Evolutionary conservation across 2,797 vertebrate species (phyloP).

Genomic region (Lagothrix lagotricha): DNA sequence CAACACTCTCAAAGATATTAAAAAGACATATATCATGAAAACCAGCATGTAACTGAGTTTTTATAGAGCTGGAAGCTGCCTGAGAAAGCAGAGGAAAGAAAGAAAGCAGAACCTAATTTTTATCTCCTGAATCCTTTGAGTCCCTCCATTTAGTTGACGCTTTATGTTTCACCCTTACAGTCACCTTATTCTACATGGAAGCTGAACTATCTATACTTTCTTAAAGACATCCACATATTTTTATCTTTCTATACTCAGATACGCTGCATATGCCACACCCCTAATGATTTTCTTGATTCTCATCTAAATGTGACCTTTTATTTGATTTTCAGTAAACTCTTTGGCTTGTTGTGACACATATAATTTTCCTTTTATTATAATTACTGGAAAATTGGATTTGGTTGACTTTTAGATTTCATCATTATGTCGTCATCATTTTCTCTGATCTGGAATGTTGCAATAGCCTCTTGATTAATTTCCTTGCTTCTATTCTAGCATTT

Average conservation of each 20-base stretch:
- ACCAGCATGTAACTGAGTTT: not conserved
- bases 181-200: not conserved
- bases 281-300: not conserved
- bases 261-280: not conserved
- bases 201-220: not conserved
- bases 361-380: not conserved
- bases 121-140: not conserved
- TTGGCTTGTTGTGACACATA: not conserved
- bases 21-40: not conserved
- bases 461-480: not conserved
- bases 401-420: not conserved
- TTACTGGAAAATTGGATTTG: not conserved
- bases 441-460: not conserved
- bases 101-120: not conserved
- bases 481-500: not conserved
- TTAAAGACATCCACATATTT: not conserved
- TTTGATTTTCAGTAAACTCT: constrained; percentile 18
- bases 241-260: not conserved
- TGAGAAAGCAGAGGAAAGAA: not conserved
- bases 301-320: not conserved
- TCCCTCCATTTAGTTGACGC: not conserved
- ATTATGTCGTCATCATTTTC: not conserved
- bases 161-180: not conserved
- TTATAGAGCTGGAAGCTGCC: not conserved
- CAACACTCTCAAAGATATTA: not conserved